A percentile compares a stretch with the other conserved stretches of the same genome.
Conservation (phyloP, 64 coral and sea anemone genomes). For the Porites australiensis region DNA sequence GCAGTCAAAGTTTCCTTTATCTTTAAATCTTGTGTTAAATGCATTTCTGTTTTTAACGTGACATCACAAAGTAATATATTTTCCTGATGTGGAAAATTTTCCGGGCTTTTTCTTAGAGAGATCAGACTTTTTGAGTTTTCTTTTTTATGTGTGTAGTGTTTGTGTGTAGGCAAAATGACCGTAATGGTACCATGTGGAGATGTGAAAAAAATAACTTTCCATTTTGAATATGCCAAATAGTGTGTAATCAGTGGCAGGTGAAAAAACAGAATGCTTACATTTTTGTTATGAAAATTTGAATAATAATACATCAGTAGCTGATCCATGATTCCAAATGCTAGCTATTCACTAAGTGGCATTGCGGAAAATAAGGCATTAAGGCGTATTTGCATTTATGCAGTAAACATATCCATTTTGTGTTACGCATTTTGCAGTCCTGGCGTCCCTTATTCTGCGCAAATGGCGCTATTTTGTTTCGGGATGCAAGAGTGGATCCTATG, state of each 20-base stretch:
- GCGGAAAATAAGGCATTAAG: neutral
- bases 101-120: neutral
- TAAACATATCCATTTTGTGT: neutral
- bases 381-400: slow-evolving; percentile 12
- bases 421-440: neutral
- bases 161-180: too few relatives aligned
- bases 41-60: neutral
- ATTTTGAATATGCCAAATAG: slow-evolving; percentile 20
- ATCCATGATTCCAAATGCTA: neutral
- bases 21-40: neutral
- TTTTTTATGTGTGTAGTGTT: too few relatives aligned
- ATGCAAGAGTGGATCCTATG: slow-evolving; percentile 39
- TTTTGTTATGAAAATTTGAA: slow-evolving; percentile 50
- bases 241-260: slow-evolving; percentile 20
- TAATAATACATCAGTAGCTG: slow-evolving; percentile 19
- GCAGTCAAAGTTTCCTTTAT: slow-evolving; percentile 23
- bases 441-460: neutral
- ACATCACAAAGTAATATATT: neutral
- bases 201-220: slow-evolving; percentile 15
- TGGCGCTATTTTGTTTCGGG: slow-evolving; percentile 26
- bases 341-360: slow-evolving; percentile 32
- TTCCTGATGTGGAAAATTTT: neutral
- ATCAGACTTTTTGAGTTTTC: too few relatives aligned
- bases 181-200: neutral
- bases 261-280: slow-evolving; percentile 12